Conservation (phyloP, 2,113 vertebrate genomes). For the Heterotis niloticus region DNA sequence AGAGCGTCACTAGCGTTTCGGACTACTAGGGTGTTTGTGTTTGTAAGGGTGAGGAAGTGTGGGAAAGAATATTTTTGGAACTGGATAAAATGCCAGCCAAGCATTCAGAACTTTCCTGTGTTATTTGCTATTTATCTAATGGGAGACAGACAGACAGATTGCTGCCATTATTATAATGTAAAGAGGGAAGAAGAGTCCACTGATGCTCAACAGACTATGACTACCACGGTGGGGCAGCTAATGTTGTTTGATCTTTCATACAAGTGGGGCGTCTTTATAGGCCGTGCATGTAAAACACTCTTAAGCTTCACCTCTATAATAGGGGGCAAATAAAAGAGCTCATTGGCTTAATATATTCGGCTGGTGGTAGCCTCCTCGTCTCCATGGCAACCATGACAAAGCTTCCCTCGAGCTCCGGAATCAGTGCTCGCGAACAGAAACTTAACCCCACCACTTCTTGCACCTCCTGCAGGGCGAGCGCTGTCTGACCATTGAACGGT, state of each 20-base stretch:
- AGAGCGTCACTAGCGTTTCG: no score
- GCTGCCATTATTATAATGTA: no score
- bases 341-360: conserved; percentile 15
- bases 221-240: not conserved
- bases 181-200: no score
- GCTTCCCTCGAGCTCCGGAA: conserved; percentile 42
- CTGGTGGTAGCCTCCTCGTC: conserved; percentile 33
- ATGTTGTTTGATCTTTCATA: not conserved
- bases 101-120: no score
- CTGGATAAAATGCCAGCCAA: no score
- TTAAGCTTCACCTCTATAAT: conserved; percentile 17
- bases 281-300: conserved; percentile 8
- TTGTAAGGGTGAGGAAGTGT: no score
- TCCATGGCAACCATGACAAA: conserved; percentile 52
- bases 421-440: conserved; percentile 39
- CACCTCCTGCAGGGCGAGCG: no score
- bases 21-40: no score
- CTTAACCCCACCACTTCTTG: not conserved
- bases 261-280: not conserved
- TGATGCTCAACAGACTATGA: not conserved
- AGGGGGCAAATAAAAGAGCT: conserved; percentile 8
- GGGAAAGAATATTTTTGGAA: no score
- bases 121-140: no score
- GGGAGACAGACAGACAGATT: no score
- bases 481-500: no score